phyloP scores from a whole-genome alignment of 1,140 invertebrate species.

The Plectrocnemia conspersa region DNA sequence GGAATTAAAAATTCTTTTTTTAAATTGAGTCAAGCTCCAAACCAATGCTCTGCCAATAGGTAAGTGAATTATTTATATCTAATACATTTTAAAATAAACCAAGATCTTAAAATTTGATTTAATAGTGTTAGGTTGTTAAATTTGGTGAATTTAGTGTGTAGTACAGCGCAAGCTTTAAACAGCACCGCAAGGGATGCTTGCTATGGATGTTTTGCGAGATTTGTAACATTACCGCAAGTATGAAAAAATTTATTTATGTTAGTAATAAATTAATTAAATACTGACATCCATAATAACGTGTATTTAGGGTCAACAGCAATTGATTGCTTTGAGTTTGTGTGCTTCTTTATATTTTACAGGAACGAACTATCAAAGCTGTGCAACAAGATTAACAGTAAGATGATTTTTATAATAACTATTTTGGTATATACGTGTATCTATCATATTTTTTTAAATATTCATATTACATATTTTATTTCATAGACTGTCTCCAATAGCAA shows the following conservation, averaged over 20 bases:
- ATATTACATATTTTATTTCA: constrained; percentile 14
- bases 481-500: constrained; percentile 11
- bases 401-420: constrained; percentile 1
- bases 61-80: constrained; percentile 6
- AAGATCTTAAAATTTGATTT: constrained; percentile 26
- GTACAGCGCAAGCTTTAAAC: constrained; percentile 50
- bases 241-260: not conserved
- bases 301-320: constrained; percentile 45
- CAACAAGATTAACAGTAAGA: constrained; percentile 45
- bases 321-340: constrained; percentile 46
- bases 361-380: constrained; percentile 47
- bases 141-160: constrained; percentile 52
- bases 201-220: constrained; percentile 50
- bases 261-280: constrained; percentile 8
- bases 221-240: constrained; percentile 49
- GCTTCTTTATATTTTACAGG: constrained; percentile 49
- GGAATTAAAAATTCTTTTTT: constrained; percentile 24
- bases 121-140: constrained; percentile 46
- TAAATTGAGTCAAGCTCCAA: constrained; percentile 21
- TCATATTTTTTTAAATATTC: constrained; percentile 4
- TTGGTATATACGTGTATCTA: not conserved
- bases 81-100: not conserved
- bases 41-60: constrained; percentile 18
- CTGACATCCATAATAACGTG: constrained; percentile 9
- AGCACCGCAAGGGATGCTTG: constrained; percentile 49